Percentiles rank a stretch among this genome's conserved stretches.
These are phyloP conservation scores for Morinoia aosen DNA, from an alignment of 2,888 invertebrate genomes.

Conservation along the genomic window DNA sequence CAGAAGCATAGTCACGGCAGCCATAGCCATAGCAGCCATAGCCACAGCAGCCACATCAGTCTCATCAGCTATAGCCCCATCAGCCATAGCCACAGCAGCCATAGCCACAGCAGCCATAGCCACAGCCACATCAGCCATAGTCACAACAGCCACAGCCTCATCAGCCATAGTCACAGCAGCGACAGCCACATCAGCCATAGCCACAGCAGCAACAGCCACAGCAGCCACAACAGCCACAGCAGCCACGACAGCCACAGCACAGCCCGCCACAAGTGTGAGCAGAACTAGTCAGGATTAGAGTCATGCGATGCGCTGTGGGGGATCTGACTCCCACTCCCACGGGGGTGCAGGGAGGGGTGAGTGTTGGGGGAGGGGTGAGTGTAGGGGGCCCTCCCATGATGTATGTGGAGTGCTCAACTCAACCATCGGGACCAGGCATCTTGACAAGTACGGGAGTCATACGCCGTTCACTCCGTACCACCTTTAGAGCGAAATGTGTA, in stretches of 20 bases:
- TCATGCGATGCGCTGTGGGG: slow-evolving; percentile 14
- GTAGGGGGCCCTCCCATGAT: background rate
- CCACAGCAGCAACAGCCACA: too few relatives aligned
- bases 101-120: background rate
- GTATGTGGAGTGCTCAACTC: background rate
- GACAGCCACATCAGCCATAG: too few relatives aligned
- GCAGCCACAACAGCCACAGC: background rate
- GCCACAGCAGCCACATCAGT: background rate
- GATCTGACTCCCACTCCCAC: background rate
- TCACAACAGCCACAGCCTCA: too few relatives aligned
- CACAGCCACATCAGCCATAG: too few relatives aligned
- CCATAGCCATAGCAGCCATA: background rate
- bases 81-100: background rate
- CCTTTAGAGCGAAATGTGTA: background rate
- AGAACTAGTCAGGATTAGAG: background rate
- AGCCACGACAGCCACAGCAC: background rate
- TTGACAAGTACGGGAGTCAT: too few relatives aligned
- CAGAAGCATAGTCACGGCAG: background rate
- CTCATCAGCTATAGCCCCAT: background rate
- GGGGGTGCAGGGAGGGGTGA: background rate
- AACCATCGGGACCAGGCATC: too few relatives aligned
- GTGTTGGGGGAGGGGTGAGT: slow-evolving; percentile 16
- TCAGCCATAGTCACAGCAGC: too few relatives aligned
- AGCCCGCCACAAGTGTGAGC: background rate
- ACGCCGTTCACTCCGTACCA: background rate